These are phyloP conservation scores for Alentia gelatinosa DNA, from an alignment of 2,888 invertebrate genomes.

Conservation along the genomic window DNA sequence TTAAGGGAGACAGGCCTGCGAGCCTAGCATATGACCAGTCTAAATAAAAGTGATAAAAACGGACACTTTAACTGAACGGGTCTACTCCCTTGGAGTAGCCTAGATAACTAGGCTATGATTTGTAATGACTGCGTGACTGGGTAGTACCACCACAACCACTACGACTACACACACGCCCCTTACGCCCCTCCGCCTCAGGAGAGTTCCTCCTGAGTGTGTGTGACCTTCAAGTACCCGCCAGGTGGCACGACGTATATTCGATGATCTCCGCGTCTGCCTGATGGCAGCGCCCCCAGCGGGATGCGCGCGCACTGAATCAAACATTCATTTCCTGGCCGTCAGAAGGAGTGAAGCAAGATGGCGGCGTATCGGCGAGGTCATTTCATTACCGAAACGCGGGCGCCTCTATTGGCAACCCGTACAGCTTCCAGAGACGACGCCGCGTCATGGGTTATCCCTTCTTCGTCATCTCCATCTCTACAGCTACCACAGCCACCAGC, in stretches of 20 bases:
- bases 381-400: background rate
- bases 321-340: constrained; percentile 7
- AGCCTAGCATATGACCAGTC: too few species aligned
- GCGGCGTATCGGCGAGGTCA: background rate
- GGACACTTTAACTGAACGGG: too few species aligned
- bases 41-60: too few species aligned
- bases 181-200: background rate
- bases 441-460: too few species aligned
- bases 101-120: too few species aligned
- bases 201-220: background rate
- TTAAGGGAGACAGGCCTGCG: too few species aligned
- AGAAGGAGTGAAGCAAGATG: background rate
- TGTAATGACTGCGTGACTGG: too few species aligned
- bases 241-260: background rate
- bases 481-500: background rate
- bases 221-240: background rate
- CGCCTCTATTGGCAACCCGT: background rate
- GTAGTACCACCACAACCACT: too few species aligned
- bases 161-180: background rate
- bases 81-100: too few species aligned
- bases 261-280: background rate
- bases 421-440: too few species aligned
- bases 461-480: background rate
- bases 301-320: background rate
- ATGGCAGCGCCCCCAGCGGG: background rate